These are phyloP conservation scores for Pammene fasciana DNA, from an alignment of 2,888 invertebrate species.

Conservation along the genomic window DNA sequence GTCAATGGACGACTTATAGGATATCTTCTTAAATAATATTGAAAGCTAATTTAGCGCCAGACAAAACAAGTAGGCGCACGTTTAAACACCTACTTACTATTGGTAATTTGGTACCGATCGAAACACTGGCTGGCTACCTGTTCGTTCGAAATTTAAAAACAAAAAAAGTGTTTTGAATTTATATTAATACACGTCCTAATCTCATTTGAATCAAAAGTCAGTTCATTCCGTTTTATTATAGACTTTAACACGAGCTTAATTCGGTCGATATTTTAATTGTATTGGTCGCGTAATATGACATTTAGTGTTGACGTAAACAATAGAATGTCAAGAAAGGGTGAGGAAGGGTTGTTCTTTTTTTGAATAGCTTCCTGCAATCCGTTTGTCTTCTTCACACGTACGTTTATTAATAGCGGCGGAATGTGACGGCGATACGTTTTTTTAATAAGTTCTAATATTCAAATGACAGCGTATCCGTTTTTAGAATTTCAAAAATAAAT, in stretches of 20 bases:
- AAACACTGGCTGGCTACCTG: conserved; percentile 72
- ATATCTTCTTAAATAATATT: conserved; percentile 52
- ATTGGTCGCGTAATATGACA: conserved; percentile 54
- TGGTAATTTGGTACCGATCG: conserved; percentile 47
- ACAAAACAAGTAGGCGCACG: conserved; percentile 47
- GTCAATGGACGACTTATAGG: conserved; percentile 13
- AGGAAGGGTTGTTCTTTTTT: conserved; percentile 82
- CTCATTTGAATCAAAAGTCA: conserved; percentile 46
- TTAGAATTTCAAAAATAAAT: conserved; percentile 76
- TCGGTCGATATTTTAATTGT: conserved; percentile 55
- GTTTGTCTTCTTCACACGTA: conserved; percentile 61
- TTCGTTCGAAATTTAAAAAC: conserved; percentile 62
- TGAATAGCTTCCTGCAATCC: conserved; percentile 76
- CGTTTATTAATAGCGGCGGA: conserved; percentile 47
- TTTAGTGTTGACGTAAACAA: conserved; percentile 68
- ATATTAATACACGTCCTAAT: conserved; percentile 60
- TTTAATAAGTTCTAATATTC: conserved; percentile 77
- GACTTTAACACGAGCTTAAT: conserved; percentile 51
- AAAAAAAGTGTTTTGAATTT: conserved; percentile 64
- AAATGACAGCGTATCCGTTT: conserved; percentile 81
- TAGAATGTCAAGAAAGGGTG: conserved; percentile 76
- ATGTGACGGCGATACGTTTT: conserved; percentile 58
- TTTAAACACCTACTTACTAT: conserved; percentile 31
- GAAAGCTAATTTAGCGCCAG: conserved; percentile 55
- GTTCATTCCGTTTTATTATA: conserved; percentile 47